These are phyloP conservation scores for Argyresthia goedartella DNA, from an alignment of 2,888 invertebrate genomes.

Conservation along the genomic window DNA sequence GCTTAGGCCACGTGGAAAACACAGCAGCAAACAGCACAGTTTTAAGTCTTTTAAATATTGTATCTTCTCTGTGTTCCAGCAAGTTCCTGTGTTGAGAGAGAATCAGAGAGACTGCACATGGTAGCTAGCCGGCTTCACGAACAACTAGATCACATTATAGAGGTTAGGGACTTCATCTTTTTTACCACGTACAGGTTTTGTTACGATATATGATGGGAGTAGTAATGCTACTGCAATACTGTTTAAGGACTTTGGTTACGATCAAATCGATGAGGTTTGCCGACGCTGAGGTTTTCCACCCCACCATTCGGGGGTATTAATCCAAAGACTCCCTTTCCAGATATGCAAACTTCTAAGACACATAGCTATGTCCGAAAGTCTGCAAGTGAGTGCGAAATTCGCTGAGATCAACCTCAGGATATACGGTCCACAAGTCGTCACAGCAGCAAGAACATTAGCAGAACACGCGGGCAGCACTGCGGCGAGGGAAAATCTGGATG, in stretches of 20 bases:
- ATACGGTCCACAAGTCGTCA: slow-evolving; percentile 95
- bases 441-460: slow-evolving; percentile 92
- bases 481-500: slow-evolving; percentile 96
- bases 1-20: no score
- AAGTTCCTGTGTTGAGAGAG: slow-evolving; percentile 74
- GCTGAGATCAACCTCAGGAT: slow-evolving; percentile 95
- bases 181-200: neutral
- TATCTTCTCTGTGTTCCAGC: slow-evolving; percentile 28
- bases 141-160: slow-evolving; percentile 97
- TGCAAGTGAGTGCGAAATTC: slow-evolving; percentile 96
- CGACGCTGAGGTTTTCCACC: no score
- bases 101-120: slow-evolving; percentile 91
- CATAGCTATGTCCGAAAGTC: slow-evolving; percentile 92
- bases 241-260: no score
- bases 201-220: neutral
- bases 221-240: no score
- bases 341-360: slow-evolving; percentile 97
- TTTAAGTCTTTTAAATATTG: no score
- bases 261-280: no score
- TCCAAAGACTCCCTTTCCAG: slow-evolving; percentile 51
- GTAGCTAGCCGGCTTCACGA: slow-evolving; percentile 96
- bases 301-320: neutral
- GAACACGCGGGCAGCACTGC: slow-evolving; percentile 94
- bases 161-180: slow-evolving; percentile 71
- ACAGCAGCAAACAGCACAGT: no score